Conservation (phyloP, 2,888 invertebrate species). For the Luperina testacea region DNA sequence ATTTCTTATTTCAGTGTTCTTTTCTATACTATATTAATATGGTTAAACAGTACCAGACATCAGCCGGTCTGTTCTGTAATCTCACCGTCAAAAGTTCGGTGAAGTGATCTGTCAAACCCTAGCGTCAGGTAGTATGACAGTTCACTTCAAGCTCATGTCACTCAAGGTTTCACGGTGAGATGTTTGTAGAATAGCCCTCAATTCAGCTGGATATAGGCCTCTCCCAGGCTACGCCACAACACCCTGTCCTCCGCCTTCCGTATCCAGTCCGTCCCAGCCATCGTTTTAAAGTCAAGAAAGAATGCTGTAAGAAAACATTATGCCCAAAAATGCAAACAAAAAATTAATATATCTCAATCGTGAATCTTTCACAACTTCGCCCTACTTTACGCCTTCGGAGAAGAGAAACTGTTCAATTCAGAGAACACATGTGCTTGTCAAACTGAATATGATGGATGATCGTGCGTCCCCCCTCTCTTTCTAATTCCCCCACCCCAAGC, state of each 20-base stretch:
- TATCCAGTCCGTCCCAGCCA: too few species aligned
- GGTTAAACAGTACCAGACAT: neutral
- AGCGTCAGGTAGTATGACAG: neutral
- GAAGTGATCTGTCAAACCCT: neutral
- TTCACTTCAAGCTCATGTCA: neutral
- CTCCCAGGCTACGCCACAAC: too few species aligned
- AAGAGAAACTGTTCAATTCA: conserved; percentile 79
- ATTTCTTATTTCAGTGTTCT: neutral
- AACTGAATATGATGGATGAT: conserved; percentile 83
- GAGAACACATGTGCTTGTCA: conserved; percentile 85
- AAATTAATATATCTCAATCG: conserved; percentile 7
- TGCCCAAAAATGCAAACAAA: neutral
- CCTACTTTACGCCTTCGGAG: conserved; percentile 61
- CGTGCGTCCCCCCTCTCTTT: conserved; percentile 53
- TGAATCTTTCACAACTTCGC: conserved; percentile 33
- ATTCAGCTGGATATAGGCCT: too few species aligned
- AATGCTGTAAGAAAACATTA: neutral
- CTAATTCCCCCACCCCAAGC: conserved; percentile 52
- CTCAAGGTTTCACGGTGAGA: neutral
- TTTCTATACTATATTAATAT: neutral
- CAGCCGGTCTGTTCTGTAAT: too few species aligned
- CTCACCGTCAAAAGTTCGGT: neutral
- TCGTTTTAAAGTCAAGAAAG: neutral
- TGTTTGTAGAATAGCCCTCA: neutral
- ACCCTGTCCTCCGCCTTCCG: too few species aligned